These are phyloP conservation scores for Synodontis membranacea DNA, from an alignment of 2,113 vertebrate genomes.

Conservation along the genomic window DNA sequence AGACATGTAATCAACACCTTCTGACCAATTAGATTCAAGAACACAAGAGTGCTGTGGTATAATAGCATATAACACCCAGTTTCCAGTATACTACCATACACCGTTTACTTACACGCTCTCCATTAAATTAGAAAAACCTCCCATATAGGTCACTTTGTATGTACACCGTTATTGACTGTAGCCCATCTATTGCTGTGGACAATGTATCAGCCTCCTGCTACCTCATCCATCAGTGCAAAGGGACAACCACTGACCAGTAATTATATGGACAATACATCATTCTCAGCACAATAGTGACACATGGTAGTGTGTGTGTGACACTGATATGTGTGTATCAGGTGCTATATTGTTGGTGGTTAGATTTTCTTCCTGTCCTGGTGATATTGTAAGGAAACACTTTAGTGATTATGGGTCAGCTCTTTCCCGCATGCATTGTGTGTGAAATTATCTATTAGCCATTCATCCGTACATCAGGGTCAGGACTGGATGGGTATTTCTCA, in stretches of 20 bases:
- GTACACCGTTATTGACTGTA: background rate
- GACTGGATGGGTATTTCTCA: background rate
- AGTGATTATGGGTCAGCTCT: background rate
- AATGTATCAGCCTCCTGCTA: background rate
- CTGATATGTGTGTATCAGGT: conserved; percentile 27
- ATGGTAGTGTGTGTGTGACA: conserved; percentile 14
- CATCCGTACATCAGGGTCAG: background rate
- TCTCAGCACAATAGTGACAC: conserved; percentile 8
- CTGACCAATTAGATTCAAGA: background rate
- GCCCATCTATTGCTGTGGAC: background rate
- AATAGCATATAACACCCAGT: background rate
- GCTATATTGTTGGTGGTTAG: background rate
- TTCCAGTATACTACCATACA: background rate
- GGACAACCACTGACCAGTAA: conserved; percentile 22
- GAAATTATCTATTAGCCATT: background rate
- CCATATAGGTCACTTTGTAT: background rate
- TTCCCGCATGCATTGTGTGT: background rate
- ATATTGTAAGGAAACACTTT: background rate
- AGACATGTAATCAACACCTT: background rate
- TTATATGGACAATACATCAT: conserved; percentile 15
- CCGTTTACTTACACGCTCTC: background rate
- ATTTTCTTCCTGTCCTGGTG: background rate
- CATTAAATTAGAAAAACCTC: background rate
- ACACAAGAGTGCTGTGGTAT: background rate
- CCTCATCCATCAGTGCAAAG: conserved; percentile 15